phyloP scores from a whole-genome alignment of 2,113 vertebrate species.

The Pithys albifrons region DNA sequence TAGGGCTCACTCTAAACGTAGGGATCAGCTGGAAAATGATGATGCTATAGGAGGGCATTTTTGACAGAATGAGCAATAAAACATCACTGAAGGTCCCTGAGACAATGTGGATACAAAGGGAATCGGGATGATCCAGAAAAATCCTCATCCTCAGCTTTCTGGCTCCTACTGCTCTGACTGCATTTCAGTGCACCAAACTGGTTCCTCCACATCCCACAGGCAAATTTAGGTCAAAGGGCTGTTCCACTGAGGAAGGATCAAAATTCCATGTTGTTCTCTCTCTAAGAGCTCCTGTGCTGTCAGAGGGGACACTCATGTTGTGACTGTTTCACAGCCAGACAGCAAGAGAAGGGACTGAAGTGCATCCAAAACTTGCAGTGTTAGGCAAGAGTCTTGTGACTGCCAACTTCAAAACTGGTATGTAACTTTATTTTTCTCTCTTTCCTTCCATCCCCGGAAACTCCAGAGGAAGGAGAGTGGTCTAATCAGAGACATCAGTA shows the following conservation, averaged over 20 bases:
- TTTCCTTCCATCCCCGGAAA: constrained; percentile 35
- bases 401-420: background rate
- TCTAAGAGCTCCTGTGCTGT: background rate
- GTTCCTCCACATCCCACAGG: background rate
- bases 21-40: too few relatives aligned
- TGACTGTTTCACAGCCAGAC: background rate
- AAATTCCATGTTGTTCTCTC: background rate
- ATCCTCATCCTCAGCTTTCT: background rate
- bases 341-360: background rate
- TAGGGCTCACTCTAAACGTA: too few relatives aligned
- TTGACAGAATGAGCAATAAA: background rate
- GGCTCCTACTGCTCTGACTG: background rate
- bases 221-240: background rate
- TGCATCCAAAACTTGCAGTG: background rate
- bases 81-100: background rate
- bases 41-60: background rate
- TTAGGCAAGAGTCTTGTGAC: background rate
- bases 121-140: background rate
- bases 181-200: background rate
- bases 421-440: background rate
- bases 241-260: background rate
- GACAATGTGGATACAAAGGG: background rate
- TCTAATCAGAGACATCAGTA: constrained; percentile 51
- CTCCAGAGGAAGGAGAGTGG: constrained; percentile 52
- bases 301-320: background rate